Conservation (phyloP, 2,888 invertebrate genomes). For the Xanthorhoe designata region DNA sequence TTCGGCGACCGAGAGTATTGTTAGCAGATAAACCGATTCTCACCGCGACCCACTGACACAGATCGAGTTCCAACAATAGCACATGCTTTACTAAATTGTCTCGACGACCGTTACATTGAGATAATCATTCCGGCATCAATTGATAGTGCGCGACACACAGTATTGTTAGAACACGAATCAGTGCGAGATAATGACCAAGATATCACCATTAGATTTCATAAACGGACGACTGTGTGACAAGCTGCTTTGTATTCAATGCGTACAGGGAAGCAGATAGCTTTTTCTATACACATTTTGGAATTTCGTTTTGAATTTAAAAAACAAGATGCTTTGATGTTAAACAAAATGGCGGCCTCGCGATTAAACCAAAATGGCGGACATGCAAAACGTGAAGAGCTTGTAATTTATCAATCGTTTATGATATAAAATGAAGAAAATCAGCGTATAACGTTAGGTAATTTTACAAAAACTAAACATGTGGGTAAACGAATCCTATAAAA, state of each 20-base stretch:
- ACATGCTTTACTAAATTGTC: slow-evolving; percentile 44
- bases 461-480: slow-evolving; percentile 12
- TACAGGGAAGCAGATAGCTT: neutral
- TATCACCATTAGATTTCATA: slow-evolving; percentile 29
- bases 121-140: slow-evolving; percentile 34
- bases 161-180: slow-evolving; percentile 38
- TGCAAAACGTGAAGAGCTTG: slow-evolving; percentile 5
- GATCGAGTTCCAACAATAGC: slow-evolving; percentile 51
- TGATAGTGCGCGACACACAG: slow-evolving; percentile 15
- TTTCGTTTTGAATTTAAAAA: slow-evolving; percentile 4
- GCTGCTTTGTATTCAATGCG: slow-evolving; percentile 1
- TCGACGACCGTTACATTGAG: slow-evolving; percentile 37
- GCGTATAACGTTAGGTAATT: slow-evolving; percentile 20
- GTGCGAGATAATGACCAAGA: slow-evolving; percentile 30
- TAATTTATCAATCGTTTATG: slow-evolving; percentile 30
- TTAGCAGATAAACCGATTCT: slow-evolving; percentile 47
- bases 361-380: slow-evolving; percentile 14
- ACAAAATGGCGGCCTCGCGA: slow-evolving; percentile 23
- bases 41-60: slow-evolving; percentile 56
- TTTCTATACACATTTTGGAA: neutral
- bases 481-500: slow-evolving; percentile 34
- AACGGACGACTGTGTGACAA: slow-evolving; percentile 22
- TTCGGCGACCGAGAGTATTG: slow-evolving; percentile 49
- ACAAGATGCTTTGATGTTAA: slow-evolving; percentile 6
- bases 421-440: slow-evolving; percentile 28